Percentiles rank a stretch among this genome's conserved stretches.
These are phyloP conservation scores for Gastrophryne carolinensis DNA, from an alignment of 2,797 vertebrate species.

Conservation along the genomic window DNA sequence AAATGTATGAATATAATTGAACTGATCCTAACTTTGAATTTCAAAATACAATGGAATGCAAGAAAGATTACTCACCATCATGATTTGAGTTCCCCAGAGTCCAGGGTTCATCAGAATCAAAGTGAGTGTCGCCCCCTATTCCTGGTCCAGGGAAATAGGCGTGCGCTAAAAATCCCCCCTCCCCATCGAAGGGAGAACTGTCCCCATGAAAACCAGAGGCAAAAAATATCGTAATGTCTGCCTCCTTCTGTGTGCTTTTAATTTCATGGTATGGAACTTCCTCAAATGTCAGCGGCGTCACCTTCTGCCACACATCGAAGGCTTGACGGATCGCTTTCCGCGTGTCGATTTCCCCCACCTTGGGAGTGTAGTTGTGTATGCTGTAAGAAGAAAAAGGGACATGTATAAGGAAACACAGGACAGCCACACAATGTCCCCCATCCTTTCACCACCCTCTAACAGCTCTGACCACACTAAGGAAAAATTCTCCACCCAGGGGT, in stretches of 20 bases:
- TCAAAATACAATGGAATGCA: too few relatives aligned
- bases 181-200: slow-evolving; percentile 95
- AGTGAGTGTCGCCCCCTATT: slow-evolving; percentile 96
- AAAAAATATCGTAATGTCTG: slow-evolving; percentile 99
- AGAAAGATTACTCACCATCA: slow-evolving; percentile 86
- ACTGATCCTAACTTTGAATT: too few relatives aligned
- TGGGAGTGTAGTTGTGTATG: slow-evolving; percentile 96
- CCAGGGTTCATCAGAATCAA: slow-evolving; percentile 96
- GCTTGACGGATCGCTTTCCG: slow-evolving; percentile 91
- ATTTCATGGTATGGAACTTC: slow-evolving; percentile 92
- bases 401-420: too few relatives aligned
- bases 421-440: too few relatives aligned
- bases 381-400: too few relatives aligned
- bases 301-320: slow-evolving; percentile 96
- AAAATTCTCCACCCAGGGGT: too few relatives aligned
- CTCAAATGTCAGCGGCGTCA: slow-evolving; percentile 94
- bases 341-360: slow-evolving; percentile 93
- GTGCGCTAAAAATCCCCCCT: slow-evolving; percentile 95
- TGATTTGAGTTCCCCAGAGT: slow-evolving; percentile 93
- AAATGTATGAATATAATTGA: too few relatives aligned
- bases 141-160: slow-evolving; percentile 97
- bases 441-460: too few relatives aligned
- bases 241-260: slow-evolving; percentile 92
- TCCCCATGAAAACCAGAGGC: slow-evolving; percentile 98
- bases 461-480: too few relatives aligned